phyloP scores from a whole-genome alignment of 1,140 invertebrate species.

The Pteromalus puparum region DNA sequence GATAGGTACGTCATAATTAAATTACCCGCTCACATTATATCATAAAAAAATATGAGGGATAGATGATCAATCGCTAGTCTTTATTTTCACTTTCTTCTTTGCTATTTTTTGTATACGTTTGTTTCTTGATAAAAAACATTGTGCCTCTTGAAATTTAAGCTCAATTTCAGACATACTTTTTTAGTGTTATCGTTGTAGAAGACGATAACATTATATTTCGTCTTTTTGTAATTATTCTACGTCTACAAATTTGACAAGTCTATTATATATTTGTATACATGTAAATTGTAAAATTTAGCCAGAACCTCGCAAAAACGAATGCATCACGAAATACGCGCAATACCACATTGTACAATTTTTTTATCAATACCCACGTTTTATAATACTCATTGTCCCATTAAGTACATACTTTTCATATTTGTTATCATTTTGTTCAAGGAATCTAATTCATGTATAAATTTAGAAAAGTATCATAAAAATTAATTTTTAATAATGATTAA shows the following conservation, averaged over 20 bases:
- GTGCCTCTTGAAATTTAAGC: slow-evolving; percentile 48
- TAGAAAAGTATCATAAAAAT: background rate
- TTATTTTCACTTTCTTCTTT: slow-evolving; percentile 16
- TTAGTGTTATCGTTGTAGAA: slow-evolving; percentile 18
- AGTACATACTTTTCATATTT: slow-evolving; percentile 27
- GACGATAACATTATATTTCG: slow-evolving; percentile 33
- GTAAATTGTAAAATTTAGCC: slow-evolving; percentile 40
- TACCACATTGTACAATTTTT: slow-evolving; percentile 44
- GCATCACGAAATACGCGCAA: slow-evolving; percentile 40
- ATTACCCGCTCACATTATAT: slow-evolving; percentile 37
- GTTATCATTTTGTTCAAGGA: background rate
- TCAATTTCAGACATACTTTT: slow-evolving; percentile 51
- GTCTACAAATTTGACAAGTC: slow-evolving; percentile 46
- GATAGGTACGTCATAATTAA: slow-evolving; percentile 49
- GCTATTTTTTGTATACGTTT: slow-evolving; percentile 24
- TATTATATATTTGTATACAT: slow-evolving; percentile 25
- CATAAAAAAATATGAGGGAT: slow-evolving; percentile 47
- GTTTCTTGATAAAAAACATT: slow-evolving; percentile 42
- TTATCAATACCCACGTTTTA: slow-evolving; percentile 47
- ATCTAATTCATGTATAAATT: background rate
- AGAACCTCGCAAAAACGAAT: slow-evolving; percentile 16
- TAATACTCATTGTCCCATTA: slow-evolving; percentile 48
- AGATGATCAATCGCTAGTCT: slow-evolving; percentile 23
- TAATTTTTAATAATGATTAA: background rate
- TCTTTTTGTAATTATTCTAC: slow-evolving; percentile 38